Percentiles rank a stretch among this genome's conserved stretches.
Evolutionary conservation across 35 echinoderm and acorn worm genomes (phyloP).

Genomic region (Strongylocentrotus purpuratus): DNA sequence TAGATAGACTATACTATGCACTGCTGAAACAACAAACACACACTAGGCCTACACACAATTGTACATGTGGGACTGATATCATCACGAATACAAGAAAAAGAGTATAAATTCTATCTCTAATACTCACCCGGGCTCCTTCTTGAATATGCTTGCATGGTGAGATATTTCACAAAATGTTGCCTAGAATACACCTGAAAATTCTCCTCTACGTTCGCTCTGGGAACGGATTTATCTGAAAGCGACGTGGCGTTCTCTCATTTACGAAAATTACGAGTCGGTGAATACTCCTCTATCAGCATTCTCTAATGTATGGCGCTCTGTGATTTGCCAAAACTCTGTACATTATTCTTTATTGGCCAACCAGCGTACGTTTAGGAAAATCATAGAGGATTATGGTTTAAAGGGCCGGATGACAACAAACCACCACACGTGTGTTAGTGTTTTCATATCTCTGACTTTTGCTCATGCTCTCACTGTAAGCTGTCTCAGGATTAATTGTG

Average conservation of each 20-base stretch:
- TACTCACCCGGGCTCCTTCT: slow-evolving; percentile 66
- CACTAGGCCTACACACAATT: no score
- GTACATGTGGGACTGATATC: no score
- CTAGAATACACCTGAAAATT: background rate
- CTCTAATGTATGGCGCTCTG: background rate
- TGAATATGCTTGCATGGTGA: slow-evolving; percentile 66
- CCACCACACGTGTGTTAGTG: background rate
- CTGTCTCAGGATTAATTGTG: no score
- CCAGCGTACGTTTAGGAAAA: background rate
- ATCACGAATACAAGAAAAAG: no score
- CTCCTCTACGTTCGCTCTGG: background rate
- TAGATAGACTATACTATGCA: no score
- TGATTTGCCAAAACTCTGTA: slow-evolving; percentile 11
- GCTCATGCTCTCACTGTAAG: no score
- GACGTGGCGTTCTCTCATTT: background rate
- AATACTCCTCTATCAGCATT: background rate
- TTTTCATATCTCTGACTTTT: no score
- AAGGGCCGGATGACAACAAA: background rate
- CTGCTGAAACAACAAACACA: no score
- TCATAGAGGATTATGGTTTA: background rate
- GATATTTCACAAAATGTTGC: background rate
- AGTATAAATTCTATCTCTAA: no score
- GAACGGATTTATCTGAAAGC: background rate
- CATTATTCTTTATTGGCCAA: background rate
- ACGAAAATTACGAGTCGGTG: background rate